phyloP scores from a whole-genome alignment of 2,113 vertebrate genomes.

The Gymnarchus niloticus region DNA sequence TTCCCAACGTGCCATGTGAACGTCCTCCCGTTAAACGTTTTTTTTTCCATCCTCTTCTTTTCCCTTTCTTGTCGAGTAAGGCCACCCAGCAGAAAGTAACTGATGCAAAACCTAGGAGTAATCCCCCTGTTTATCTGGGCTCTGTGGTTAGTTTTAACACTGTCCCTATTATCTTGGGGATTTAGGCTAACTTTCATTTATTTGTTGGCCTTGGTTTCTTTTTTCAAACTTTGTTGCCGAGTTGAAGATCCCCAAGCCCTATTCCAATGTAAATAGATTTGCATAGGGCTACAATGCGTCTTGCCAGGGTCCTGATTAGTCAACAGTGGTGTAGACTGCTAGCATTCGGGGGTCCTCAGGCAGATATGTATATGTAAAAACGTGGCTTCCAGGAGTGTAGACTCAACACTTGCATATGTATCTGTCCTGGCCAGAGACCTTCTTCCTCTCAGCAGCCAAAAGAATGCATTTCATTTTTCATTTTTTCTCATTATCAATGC shows the following conservation, averaged over 20 bases:
- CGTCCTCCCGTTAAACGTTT: constrained; percentile 77
- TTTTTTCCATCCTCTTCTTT: constrained; percentile 38
- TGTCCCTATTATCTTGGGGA: constrained; percentile 98
- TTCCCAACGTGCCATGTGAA: constrained; percentile 88
- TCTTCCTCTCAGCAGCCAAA: constrained; percentile 23
- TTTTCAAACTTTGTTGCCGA: constrained; percentile 68
- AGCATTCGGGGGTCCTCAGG: constrained; percentile 26
- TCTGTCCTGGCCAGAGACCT: constrained; percentile 38
- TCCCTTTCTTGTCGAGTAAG: constrained; percentile 81
- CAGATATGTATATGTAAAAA: constrained; percentile 55
- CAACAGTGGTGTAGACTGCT: constrained; percentile 48
- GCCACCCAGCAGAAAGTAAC: constrained; percentile 99
- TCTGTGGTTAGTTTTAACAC: constrained; percentile 97
- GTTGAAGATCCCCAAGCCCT: constrained; percentile 65
- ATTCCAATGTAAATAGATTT: constrained; percentile 83
- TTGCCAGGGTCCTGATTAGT: constrained; percentile 64
- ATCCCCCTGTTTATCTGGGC: constrained; percentile 92
- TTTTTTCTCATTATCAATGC: constrained; percentile 2
- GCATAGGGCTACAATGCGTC: constrained; percentile 69
- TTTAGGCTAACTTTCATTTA: constrained; percentile 98
- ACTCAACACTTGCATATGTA: constrained; percentile 42
- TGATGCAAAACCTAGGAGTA: constrained; percentile 98
- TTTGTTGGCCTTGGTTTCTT: constrained; percentile 75
- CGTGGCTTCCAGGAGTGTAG: constrained; percentile 53
- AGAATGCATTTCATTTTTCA: neutral